Evolutionary conservation across 2,113 vertebrate species (phyloP), one percentile per base, ranked within the genome.

Genomic region (Cephalopholis sonnerati): DNA sequence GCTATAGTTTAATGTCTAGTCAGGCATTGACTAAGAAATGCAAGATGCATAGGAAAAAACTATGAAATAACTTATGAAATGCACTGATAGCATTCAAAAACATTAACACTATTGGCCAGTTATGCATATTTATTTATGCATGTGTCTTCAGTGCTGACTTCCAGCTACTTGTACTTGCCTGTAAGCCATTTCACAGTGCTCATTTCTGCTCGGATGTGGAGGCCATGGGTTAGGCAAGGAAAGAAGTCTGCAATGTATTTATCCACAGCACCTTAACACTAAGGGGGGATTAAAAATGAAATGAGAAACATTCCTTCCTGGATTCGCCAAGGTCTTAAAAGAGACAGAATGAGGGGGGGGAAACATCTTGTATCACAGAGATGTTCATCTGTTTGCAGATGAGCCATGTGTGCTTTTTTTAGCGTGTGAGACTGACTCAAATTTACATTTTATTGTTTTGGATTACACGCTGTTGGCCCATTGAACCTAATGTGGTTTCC

Each of bases 251-350:
- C 53, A 82, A 82, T 86, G 87, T 91, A 94, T 90, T 92, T 89
- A 88, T 84, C 87, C 86, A 57, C 73, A 74, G 63, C 86, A 91
- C 64, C 66, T 79, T 80, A 90, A 86, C 74, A 88, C 83, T 4
- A 50, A 83, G 46, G 68, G 77, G 84, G 92, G 91, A 91, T 95
- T 91, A 92, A 88, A 93, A 81, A 88, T 77, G 68, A 94, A 93
- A 94, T 92, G 87, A 93, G 89, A 90, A 91, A 91, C 76, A 93
- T 77, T 85, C 61, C 76, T 88, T 87, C 59, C 83, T 68, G 83
- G 79, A 86, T 78, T 82, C 79, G 62, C 87, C 74, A 54, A 55
- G 90, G 91, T 93, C 83, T 93, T 92, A 88, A 89, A 93, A 79
- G 81, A 74, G 64, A 87, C 27, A 9, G 73, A 77, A 79, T 7